phyloP scores from a whole-genome alignment of 2,113 vertebrate genomes.

The Chloropsis hardwickii region DNA sequence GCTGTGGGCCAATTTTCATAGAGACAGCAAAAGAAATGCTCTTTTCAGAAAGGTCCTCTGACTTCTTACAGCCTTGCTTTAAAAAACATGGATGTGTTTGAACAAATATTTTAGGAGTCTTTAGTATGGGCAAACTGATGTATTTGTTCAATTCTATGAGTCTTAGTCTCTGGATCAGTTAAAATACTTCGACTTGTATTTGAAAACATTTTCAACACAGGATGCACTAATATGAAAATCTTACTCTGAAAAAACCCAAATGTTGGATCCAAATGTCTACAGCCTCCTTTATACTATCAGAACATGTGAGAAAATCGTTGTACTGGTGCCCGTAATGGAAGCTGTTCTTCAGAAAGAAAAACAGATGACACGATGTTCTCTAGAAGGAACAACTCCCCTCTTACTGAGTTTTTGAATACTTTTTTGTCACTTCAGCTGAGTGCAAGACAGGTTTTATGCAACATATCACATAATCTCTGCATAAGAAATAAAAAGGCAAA shows the following conservation, averaged over 20 bases:
- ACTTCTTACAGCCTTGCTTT: neutral
- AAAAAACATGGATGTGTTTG: neutral
- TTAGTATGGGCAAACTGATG: neutral
- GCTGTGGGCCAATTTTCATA: neutral
- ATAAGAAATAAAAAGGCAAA: conserved; percentile 41
- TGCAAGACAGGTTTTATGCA: neutral
- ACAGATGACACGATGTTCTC: neutral
- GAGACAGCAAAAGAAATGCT: neutral
- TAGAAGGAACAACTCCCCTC: conserved; percentile 5
- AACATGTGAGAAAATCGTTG: neutral
- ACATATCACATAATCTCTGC: neutral
- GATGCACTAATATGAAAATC: neutral
- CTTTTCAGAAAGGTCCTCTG: neutral
- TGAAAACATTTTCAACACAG: neutral
- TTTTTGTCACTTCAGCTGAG: neutral
- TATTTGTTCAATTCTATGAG: neutral
- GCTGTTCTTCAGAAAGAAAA: neutral
- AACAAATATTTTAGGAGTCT: neutral
- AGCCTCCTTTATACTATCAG: neutral
- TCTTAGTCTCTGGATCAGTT: neutral
- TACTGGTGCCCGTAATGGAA: neutral
- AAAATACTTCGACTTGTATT: neutral
- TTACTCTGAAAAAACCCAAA: neutral
- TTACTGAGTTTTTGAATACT: conserved; percentile 1
- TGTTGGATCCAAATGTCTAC: neutral